Conservation (phyloP, 2,113 vertebrate genomes). For the Erpornis zantholeuca region DNA sequence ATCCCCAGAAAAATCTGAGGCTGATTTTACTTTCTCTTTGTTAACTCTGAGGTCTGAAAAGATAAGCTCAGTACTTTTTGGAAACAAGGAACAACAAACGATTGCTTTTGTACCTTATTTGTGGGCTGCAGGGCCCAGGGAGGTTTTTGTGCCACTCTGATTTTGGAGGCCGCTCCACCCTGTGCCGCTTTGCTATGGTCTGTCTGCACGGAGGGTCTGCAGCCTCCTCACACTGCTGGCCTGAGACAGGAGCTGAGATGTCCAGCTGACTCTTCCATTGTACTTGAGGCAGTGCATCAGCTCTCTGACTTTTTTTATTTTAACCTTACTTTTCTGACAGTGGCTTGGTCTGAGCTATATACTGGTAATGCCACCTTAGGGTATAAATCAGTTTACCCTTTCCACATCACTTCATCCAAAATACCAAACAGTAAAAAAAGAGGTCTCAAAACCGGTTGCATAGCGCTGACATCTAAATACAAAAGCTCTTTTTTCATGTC, state of each 20-base stretch:
- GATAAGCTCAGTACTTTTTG: neutral
- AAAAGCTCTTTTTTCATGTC: neutral
- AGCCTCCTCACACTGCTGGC: neutral
- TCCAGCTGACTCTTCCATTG: neutral
- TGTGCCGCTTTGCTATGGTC: neutral
- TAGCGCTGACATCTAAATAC: neutral
- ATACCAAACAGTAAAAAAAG: neutral
- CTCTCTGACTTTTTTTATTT: neutral
- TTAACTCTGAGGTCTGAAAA: neutral
- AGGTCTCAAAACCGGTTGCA: neutral
- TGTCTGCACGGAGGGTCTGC: neutral
- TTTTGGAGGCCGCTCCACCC: neutral
- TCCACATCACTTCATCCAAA: neutral
- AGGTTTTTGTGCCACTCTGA: rapidly evolving
- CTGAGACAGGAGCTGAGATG: neutral
- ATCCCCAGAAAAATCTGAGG: neutral
- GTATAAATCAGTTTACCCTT: neutral
- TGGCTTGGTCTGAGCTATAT: neutral
- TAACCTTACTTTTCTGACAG: neutral
- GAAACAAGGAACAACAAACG: neutral
- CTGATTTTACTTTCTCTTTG: neutral
- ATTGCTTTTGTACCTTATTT: neutral
- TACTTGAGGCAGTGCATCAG: neutral
- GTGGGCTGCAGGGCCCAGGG: neutral
- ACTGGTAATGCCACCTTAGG: neutral